Evolutionary conservation across 92 coral and sea anemone species (phyloP), one percentile per base, ranked within the genome.

Genomic region (Chrysogorgia sp.): DNA sequence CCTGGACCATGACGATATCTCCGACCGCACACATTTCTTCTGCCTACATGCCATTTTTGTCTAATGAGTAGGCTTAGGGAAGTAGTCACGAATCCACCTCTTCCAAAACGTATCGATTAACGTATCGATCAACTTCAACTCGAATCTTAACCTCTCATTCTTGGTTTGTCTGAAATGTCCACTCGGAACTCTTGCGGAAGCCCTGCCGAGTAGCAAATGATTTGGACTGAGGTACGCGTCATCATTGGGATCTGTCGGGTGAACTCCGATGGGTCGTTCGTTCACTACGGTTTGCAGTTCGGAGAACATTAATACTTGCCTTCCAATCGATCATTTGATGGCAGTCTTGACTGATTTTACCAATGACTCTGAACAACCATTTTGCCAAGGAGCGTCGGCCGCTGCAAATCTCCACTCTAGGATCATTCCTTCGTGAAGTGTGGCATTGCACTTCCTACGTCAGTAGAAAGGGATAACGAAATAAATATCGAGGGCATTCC

Each of bases 351-450:
- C 53, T 25, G 81, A 82, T 45, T 86, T 86, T 31, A 86, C 69
- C n/a, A 86, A 60, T 20, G 77, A 80, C 41, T 86, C 84, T 7
- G 81, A 82, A 34, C 78, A 70, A 35, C 84, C 82, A 35, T 82
- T 82, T 52, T 86, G 76, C 90, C 87, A 86, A 12, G 77, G 87
- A 13, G 84, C 87, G 55, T 86, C 84, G 15, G 90, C 83, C 56
- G 83, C 53, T 41, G 81, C 45, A 56, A 86, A 85, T 12, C 43
- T 65, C 84, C 89, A 71, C 52, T 63, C 43, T 37, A 81, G n/a
- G n/a, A n/a, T n/a, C n/a, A n/a, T n/a, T n/a, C n/a, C n/a, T n/a
- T n/a, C n/a, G n/a, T n/a, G n/a, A n/a, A n/a, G n/a, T n/a, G n/a
- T n/a, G n/a, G n/a, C n/a, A n/a, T n/a, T n/a, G n/a, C n/a, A n/a